These are phyloP conservation scores for Hippoglossus stenolepis DNA, from an alignment of 2,113 vertebrate genomes.

Conservation along the genomic window DNA sequence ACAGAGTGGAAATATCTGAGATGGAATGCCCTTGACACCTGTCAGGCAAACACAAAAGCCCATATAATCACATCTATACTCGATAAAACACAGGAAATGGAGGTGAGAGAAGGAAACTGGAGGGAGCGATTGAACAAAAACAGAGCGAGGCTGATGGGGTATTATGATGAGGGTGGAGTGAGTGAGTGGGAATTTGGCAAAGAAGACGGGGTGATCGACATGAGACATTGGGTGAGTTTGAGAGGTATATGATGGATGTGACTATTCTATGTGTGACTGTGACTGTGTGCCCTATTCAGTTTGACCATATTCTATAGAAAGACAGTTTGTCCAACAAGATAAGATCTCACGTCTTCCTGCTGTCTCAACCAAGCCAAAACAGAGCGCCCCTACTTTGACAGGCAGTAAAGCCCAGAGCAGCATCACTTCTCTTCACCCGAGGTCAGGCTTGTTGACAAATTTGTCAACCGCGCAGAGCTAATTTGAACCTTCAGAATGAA, in stretches of 20 bases:
- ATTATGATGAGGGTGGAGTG: slow-evolving; percentile 48
- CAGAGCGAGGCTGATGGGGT: slow-evolving; percentile 35
- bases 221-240: background rate
- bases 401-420: background rate
- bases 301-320: no score
- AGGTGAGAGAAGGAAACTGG: slow-evolving; percentile 16
- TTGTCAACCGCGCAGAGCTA: background rate
- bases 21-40: slow-evolving; percentile 77
- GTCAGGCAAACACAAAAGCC: slow-evolving; percentile 71
- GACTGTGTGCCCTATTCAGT: no score
- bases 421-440: background rate
- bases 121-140: slow-evolving; percentile 48
- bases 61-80: slow-evolving; percentile 71
- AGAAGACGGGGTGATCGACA: background rate
- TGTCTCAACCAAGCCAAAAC: background rate
- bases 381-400: background rate
- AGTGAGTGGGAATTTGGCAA: slow-evolving; percentile 37
- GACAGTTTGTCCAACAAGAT: background rate
- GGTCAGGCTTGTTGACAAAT: background rate
- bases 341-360: background rate
- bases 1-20: slow-evolving; percentile 53
- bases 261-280: no score
- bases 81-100: slow-evolving; percentile 55
- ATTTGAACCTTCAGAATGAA: background rate
- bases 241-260: background rate